A percentile compares a stretch with the other conserved stretches of the same genome.
These are phyloP conservation scores for Melanogrammus aeglefinus DNA, from an alignment of 2,797 vertebrate species.

Conservation along the genomic window DNA sequence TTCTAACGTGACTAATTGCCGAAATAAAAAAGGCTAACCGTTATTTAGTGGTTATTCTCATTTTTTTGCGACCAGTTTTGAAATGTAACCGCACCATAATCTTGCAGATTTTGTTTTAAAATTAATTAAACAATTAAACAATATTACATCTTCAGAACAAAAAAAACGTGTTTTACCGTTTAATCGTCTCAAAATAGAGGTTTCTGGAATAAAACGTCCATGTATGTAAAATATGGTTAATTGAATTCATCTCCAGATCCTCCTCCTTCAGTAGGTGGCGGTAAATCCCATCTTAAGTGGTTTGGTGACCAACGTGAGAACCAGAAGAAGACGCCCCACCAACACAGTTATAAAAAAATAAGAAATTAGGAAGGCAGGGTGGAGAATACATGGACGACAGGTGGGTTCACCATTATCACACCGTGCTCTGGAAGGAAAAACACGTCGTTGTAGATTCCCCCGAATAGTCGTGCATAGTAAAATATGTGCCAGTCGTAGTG, in stretches of 20 bases:
- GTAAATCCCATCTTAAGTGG: not conserved
- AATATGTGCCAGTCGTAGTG: not conserved
- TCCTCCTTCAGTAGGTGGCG: not conserved
- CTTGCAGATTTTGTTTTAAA: not conserved
- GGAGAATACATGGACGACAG: slow-evolving; percentile 49
- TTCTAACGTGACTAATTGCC: not conserved
- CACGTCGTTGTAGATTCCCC: not conserved
- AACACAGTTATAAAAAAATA: not conserved
- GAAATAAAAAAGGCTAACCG: slow-evolving; percentile 57
- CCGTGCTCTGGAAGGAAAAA: not conserved
- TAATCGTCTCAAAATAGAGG: not conserved
- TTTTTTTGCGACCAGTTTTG: not conserved
- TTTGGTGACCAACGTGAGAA: not conserved
- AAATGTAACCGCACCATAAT: not conserved
- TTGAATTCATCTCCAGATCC: not conserved
- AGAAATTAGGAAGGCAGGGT: not conserved
- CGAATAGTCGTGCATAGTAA: not conserved
- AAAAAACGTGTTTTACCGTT: not conserved
- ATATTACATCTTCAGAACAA: not conserved
- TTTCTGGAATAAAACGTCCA: not conserved
- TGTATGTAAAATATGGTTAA: not conserved
- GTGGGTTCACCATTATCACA: slow-evolving; percentile 34
- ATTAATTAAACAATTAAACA: not conserved
- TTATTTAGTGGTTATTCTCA: not conserved
- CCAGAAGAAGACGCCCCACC: not conserved